These are phyloP conservation scores for Diuraphis noxia DNA, from an alignment of 1,140 invertebrate species.

Conservation along the genomic window DNA sequence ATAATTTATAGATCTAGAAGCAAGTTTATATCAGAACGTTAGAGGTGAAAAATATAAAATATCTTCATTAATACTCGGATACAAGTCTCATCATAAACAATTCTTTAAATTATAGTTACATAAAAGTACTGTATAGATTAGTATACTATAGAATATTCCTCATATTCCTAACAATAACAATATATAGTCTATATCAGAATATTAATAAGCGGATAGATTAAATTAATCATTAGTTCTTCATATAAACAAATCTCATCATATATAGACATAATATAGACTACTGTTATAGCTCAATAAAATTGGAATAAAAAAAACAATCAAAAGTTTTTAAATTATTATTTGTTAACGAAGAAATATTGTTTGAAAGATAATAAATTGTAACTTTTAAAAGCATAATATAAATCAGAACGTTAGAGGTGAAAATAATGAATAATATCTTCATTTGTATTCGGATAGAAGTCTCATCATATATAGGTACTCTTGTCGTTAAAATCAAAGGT, in stretches of 20 bases:
- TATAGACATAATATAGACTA: neutral
- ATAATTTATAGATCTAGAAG: too few relatives aligned
- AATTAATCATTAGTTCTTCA: conserved; percentile 18
- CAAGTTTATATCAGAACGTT: conserved; percentile 58
- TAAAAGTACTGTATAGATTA: neutral
- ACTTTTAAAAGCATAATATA: too few relatives aligned
- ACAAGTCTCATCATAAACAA: conserved; percentile 6
- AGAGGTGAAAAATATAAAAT: conserved; percentile 59
- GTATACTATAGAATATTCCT: too few relatives aligned
- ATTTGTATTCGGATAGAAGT: conserved; percentile 47
- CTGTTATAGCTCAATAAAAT: neutral
- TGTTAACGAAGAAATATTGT: too few relatives aligned
- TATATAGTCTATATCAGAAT: conserved; percentile 32
- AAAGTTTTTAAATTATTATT: too few relatives aligned
- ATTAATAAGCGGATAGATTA: conserved; percentile 42
- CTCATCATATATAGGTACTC: conserved; percentile 27
- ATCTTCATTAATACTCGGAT: conserved; percentile 21
- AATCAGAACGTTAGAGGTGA: conserved; percentile 60
- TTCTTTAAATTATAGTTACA: neutral
- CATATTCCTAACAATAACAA: neutral
- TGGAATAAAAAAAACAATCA: too few relatives aligned
- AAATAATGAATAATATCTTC: conserved; percentile 55
- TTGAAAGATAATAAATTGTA: too few relatives aligned
- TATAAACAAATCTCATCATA: conserved; percentile 26
- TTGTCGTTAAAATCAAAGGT: neutral